phyloP scores from a whole-genome alignment of 2,797 vertebrate genomes.

The Clangula hyemalis region DNA sequence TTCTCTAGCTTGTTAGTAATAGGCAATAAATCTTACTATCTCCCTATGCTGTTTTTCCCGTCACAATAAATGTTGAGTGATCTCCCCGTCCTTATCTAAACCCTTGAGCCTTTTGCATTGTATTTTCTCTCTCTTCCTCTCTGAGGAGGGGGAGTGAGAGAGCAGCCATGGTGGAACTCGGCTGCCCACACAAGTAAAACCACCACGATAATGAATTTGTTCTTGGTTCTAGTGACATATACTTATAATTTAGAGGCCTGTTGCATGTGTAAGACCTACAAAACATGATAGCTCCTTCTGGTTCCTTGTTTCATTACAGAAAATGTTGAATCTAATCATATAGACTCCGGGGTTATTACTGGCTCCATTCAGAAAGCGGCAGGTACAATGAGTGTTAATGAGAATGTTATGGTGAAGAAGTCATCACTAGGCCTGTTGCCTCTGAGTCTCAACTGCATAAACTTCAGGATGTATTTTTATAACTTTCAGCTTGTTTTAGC shows the following conservation, averaged over 20 bases:
- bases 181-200: no score
- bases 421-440: neutral
- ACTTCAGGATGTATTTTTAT: neutral
- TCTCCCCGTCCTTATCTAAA: no score
- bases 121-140: no score
- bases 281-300: neutral
- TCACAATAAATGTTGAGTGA: no score
- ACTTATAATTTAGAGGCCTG: neutral
- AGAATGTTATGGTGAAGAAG: neutral
- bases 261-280: neutral
- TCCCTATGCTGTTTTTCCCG: no score
- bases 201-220: neutral
- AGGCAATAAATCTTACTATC: no score
- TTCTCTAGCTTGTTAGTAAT: no score
- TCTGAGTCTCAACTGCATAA: neutral
- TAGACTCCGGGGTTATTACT: neutral
- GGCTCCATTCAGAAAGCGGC: neutral
- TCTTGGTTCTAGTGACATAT: neutral
- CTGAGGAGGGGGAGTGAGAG: no score
- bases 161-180: no score
- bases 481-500: neutral
- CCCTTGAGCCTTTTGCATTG: no score
- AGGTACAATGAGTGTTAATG: neutral
- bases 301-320: neutral
- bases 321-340: neutral